Evolutionary conservation across 2,797 vertebrate species (phyloP).

Genomic region (Phalanger gymnotis): DNA sequence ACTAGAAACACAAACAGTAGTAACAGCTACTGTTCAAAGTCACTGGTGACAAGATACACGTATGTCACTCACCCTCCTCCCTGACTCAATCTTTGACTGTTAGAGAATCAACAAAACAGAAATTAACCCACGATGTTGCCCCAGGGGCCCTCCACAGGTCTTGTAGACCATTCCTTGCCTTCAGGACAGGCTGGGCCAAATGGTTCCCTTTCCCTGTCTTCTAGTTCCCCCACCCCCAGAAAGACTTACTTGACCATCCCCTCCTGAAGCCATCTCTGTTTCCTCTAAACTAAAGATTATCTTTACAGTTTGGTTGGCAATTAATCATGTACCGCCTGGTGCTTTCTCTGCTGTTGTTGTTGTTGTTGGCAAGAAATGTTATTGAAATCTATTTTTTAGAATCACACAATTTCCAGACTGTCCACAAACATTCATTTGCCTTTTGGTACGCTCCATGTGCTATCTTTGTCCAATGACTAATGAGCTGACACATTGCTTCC

Average conservation of each 20-base stretch:
- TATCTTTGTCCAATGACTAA: neutral
- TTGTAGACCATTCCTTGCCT: neutral
- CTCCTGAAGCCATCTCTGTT: neutral
- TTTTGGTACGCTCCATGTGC: neutral
- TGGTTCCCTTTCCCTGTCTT: neutral
- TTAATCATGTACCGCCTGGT: neutral
- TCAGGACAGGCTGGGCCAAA: neutral
- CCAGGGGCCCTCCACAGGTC: neutral
- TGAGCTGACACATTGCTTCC: neutral
- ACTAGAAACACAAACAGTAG: neutral
- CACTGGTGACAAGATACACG: neutral
- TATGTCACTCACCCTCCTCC: neutral
- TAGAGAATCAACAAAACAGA: neutral
- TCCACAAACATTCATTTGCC: neutral
- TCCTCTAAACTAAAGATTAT: neutral
- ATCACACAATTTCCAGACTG: neutral
- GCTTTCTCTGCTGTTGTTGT: neutral
- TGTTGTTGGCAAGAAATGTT: neutral
- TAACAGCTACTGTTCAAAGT: neutral
- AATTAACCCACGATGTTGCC: neutral
- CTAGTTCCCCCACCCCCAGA: neutral
- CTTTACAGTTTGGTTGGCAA: neutral
- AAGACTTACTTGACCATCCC: neutral
- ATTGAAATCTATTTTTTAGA: neutral
- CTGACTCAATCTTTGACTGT: neutral